phyloP scores from a whole-genome alignment of 2,113 vertebrate genomes.

The Heloderma charlesbogerti region DNA sequence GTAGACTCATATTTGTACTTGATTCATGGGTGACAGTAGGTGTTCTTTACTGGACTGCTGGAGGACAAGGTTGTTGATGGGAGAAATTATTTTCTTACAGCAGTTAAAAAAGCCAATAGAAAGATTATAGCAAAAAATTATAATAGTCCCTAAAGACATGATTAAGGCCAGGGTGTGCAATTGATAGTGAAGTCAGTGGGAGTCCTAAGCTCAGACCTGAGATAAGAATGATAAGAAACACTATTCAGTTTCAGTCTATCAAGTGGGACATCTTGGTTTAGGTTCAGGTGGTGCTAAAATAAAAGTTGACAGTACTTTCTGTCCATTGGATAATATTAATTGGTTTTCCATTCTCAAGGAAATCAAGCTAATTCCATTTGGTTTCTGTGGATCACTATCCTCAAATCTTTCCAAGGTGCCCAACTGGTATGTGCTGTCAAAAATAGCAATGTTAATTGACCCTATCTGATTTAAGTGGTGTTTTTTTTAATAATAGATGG shows the following conservation, averaged over 20 bases:
- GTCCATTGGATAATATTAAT: background rate
- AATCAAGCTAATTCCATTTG: slow-evolving; percentile 27
- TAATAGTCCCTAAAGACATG: background rate
- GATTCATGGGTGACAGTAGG: background rate
- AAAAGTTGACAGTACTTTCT: background rate
- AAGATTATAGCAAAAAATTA: background rate
- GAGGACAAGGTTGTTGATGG: background rate
- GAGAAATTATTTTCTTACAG: slow-evolving; percentile 2
- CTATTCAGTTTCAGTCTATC: background rate
- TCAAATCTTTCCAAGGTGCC: background rate
- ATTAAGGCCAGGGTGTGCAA: background rate
- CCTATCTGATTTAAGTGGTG: background rate
- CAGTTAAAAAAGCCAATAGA: background rate
- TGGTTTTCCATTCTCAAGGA: slow-evolving; percentile 5
- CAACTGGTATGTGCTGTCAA: background rate
- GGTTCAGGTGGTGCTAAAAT: background rate
- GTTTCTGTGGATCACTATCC: slow-evolving; percentile 7
- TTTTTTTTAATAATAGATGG: background rate
- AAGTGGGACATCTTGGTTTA: slow-evolving; percentile 3
- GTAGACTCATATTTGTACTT: background rate
- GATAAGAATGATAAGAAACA: slow-evolving; percentile 21
- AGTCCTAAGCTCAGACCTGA: background rate
- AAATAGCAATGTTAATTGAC: slow-evolving; percentile 4
- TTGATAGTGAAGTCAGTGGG: background rate
- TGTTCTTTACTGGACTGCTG: background rate